These are phyloP conservation scores for Pseudoips prasinana DNA, from an alignment of 2,888 invertebrate genomes.

Conservation along the genomic window DNA sequence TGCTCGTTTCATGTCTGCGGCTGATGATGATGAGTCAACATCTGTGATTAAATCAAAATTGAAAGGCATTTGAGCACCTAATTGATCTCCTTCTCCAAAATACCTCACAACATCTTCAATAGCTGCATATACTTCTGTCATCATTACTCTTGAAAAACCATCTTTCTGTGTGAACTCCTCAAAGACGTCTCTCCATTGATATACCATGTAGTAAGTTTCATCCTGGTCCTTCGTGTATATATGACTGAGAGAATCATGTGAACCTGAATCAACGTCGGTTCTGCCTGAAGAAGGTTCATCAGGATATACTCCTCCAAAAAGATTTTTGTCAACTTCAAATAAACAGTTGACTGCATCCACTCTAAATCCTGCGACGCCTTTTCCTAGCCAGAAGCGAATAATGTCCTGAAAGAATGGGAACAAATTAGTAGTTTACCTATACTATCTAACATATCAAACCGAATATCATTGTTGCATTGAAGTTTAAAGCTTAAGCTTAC, in stretches of 20 bases:
- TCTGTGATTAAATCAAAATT: conserved; percentile 88
- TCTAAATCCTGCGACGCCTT: conserved; percentile 93
- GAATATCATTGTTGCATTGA: too few relatives aligned
- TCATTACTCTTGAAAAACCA: conserved; percentile 83
- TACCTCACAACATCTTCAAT: conserved; percentile 83
- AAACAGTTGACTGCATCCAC: conserved; percentile 88
- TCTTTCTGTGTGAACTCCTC: conserved; percentile 79
- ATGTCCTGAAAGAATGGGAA: conserved; percentile 79
- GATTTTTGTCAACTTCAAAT: conserved; percentile 79
- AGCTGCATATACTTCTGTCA: conserved; percentile 89
- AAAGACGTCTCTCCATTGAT: conserved; percentile 83
- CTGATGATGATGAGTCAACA: conserved; percentile 80
- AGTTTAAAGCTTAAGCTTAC: too few relatives aligned
- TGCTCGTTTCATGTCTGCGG: conserved; percentile 81
- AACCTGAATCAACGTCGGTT: conserved; percentile 62
- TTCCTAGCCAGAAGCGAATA: conserved; percentile 89
- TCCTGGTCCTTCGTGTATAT: conserved; percentile 84
- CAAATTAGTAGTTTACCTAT: too few relatives aligned
- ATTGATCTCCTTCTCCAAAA: conserved; percentile 80
- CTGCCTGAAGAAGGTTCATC: conserved; percentile 81
- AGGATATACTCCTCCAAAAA: conserved; percentile 64
- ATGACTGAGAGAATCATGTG: conserved; percentile 82
- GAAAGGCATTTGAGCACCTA: conserved; percentile 89
- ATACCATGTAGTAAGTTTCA: conserved; percentile 84
- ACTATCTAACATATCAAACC: too few relatives aligned